Conservation (phyloP, 2,888 invertebrate genomes). For the Chouioia cunea region DNA sequence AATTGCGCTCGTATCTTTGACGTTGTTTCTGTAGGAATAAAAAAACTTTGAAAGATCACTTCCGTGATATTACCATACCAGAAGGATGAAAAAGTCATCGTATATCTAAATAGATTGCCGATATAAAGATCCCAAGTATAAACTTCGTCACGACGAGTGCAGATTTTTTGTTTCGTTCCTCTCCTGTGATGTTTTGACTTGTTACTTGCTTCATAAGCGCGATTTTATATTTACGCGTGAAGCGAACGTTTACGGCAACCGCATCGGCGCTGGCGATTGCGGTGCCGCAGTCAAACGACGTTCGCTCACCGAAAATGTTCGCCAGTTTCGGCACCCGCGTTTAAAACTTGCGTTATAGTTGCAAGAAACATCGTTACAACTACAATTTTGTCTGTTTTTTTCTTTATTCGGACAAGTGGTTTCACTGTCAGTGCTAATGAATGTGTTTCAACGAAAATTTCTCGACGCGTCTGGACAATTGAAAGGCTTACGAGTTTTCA, state of each 20-base stretch:
- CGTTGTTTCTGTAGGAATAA: background rate
- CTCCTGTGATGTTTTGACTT: background rate
- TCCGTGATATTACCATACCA: conserved; percentile 1
- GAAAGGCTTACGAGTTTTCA: background rate
- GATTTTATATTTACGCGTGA: conserved; percentile 7
- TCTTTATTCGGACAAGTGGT: no score
- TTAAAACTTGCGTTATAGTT: background rate
- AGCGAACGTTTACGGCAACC: background rate
- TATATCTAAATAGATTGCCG: no score
- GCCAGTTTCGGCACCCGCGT: background rate
- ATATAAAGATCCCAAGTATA: no score
- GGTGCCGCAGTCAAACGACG: conserved; percentile 25
- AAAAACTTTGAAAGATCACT: background rate
- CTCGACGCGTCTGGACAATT: background rate
- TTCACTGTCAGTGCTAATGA: background rate
- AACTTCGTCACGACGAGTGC: no score
- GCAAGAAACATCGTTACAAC: no score
- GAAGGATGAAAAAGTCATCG: background rate
- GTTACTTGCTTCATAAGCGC: conserved; percentile 11
- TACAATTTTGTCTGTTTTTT: no score
- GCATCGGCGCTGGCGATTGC: background rate
- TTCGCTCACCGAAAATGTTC: conserved; percentile 28
- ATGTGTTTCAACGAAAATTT: background rate
- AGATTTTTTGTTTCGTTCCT: no score
- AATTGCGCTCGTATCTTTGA: no score